A percentile compares a stretch with the other conserved stretches of the same genome.
phyloP scores from a whole-genome alignment of 2,888 invertebrate species.

The Pseudococcus viburni region DNA sequence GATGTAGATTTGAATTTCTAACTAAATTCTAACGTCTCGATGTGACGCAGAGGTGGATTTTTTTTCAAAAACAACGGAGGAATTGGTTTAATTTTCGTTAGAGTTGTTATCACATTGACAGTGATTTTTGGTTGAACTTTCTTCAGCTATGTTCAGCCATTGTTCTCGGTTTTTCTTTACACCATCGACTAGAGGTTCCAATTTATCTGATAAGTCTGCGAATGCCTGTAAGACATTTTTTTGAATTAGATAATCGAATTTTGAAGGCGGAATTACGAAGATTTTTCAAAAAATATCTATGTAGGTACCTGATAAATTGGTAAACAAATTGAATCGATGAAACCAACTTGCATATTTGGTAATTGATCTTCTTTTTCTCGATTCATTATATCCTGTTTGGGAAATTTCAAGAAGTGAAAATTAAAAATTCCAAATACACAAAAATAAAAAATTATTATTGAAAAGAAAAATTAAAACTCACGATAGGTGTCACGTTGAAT shows the following conservation, averaged over 20 bases:
- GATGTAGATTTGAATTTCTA: background rate
- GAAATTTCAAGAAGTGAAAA: constrained; percentile 56
- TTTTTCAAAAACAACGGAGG: background rate
- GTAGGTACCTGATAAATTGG: constrained; percentile 88
- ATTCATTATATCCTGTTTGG: constrained; percentile 90
- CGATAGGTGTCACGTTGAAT: constrained; percentile 91
- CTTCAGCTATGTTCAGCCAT: constrained; percentile 83
- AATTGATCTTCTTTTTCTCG: constrained; percentile 93
- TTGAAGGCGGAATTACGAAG: constrained; percentile 69
- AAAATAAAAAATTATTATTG: background rate
- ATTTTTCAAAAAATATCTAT: no score
- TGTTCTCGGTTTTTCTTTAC: constrained; percentile 86
- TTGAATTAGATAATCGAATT: background rate
- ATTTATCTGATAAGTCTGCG: constrained; percentile 82
- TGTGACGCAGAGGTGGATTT: background rate
- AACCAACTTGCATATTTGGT: constrained; percentile 95
- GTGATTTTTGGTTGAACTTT: constrained; percentile 63
- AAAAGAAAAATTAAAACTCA: constrained; percentile 73
- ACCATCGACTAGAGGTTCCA: constrained; percentile 86
- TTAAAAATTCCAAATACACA: background rate
- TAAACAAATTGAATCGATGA: constrained; percentile 94
- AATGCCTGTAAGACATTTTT: constrained; percentile 79
- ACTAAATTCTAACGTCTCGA: background rate
- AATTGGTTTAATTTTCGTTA: constrained; percentile 10
- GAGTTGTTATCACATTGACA: background rate